Conservation (phyloP, 2,113 vertebrate genomes). For the Gallinago jamesoni region DNA sequence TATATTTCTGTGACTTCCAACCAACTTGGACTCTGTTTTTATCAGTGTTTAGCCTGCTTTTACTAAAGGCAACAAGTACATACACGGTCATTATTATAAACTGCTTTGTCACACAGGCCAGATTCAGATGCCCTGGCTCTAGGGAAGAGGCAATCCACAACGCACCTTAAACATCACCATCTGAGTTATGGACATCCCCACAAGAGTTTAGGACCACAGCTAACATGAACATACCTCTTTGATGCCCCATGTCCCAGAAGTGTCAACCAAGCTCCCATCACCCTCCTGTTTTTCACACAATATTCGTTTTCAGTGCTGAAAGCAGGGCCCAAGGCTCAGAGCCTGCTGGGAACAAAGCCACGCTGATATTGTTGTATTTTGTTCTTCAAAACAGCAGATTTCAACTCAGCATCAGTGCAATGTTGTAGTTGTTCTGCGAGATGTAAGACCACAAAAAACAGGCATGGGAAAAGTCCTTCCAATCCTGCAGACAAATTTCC, state of each 20-base stretch:
- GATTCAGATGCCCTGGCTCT: not conserved
- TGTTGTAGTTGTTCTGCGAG: not conserved
- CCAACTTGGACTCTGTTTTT: not conserved
- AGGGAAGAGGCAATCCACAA: not conserved
- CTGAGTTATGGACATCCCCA: not conserved
- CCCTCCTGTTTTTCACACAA: not conserved
- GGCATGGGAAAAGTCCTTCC: not conserved
- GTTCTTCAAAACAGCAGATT: not conserved
- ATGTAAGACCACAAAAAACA: constrained; percentile 23
- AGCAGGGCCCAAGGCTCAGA: not conserved
- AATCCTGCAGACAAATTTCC: not conserved
- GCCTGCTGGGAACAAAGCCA: constrained; percentile 2
- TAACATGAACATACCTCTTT: not conserved
- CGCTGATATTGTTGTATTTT: not conserved
- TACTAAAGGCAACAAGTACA: not conserved
- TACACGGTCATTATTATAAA: not conserved
- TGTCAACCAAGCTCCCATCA: not conserved
- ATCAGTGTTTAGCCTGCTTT: not conserved
- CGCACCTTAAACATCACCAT: not conserved
- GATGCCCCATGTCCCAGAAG: not conserved
- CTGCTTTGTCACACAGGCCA: not conserved
- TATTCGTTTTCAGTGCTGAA: not conserved
- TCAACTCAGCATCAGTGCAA: not conserved
- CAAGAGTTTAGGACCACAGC: not conserved
- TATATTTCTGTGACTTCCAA: not conserved